Evolutionary conservation across 2,888 invertebrate species (phyloP).

Genomic region (Alloscopus bannaensis): DNA sequence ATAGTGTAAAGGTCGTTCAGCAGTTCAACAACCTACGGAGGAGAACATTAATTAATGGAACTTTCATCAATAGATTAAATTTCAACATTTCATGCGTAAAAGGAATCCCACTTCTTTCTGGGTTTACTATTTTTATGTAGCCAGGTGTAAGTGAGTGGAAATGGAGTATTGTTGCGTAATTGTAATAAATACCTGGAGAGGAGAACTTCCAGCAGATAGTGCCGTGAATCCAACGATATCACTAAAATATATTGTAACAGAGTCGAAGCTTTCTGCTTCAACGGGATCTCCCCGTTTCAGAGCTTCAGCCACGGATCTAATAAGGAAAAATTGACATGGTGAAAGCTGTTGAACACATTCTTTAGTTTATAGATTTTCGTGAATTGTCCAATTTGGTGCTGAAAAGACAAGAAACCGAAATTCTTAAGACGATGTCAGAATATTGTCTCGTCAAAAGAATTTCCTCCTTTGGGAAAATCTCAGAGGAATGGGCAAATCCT

Average conservation of each 20-base stretch:
- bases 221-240: constrained; percentile 90
- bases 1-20: constrained; percentile 92
- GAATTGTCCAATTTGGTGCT: too few species aligned
- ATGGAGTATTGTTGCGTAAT: background rate
- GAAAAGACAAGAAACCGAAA: too few species aligned
- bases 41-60: constrained; percentile 28
- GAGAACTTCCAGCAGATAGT: constrained; percentile 86
- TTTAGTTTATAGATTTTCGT: too few species aligned
- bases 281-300: constrained; percentile 87
- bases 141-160: too few species aligned
- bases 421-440: too few species aligned
- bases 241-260: constrained; percentile 89
- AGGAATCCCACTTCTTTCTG: background rate
- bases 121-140: background rate
- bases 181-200: constrained; percentile 82
- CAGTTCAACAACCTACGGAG: constrained; percentile 87
- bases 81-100: constrained; percentile 19
- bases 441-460: too few species aligned
- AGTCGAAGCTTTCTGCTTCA: constrained; percentile 87
- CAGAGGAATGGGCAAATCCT: too few species aligned
- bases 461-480: too few species aligned
- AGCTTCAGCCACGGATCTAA: constrained; percentile 87
- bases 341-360: too few species aligned
- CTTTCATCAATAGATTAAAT: background rate
- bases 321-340: constrained; percentile 13